These are phyloP conservation scores for Lasioglossum villosulum DNA, from an alignment of 2,888 invertebrate species.

Conservation along the genomic window DNA sequence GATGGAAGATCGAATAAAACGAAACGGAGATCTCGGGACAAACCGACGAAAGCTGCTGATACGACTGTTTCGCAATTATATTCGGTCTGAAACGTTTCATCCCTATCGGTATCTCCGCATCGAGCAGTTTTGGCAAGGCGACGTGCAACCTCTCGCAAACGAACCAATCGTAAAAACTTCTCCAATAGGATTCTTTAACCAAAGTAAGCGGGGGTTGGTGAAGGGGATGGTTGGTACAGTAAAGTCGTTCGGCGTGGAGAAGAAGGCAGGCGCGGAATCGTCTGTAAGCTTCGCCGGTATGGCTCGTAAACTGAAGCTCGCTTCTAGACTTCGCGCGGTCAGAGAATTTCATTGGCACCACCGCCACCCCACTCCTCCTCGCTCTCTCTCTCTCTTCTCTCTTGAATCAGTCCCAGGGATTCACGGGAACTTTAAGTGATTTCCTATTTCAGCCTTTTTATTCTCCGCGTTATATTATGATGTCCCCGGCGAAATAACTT, in stretches of 20 bases:
- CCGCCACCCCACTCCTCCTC: neutral
- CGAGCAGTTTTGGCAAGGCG: constrained; percentile 34
- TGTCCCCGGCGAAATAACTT: constrained; percentile 39
- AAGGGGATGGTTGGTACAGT: constrained; percentile 39
- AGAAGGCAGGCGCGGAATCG: constrained; percentile 61
- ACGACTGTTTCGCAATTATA: neutral
- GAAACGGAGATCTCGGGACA: neutral
- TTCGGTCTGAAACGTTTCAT: neutral
- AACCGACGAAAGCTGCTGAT: neutral
- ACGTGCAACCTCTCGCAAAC: constrained; percentile 63
- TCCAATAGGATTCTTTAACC: constrained; percentile 72
- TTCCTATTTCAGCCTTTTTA: constrained; percentile 45
- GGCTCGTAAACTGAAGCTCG: constrained; percentile 67
- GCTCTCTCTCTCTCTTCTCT: constrained; percentile 10
- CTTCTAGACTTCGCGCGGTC: constrained; percentile 49
- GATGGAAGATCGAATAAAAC: neutral
- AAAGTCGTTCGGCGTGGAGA: constrained; percentile 49
- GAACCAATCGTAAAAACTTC: constrained; percentile 75
- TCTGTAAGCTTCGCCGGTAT: constrained; percentile 67
- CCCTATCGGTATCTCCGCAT: constrained; percentile 19
- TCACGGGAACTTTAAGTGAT: constrained; percentile 66
- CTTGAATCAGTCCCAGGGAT: constrained; percentile 35
- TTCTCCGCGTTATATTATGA: constrained; percentile 31
- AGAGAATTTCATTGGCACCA: constrained; percentile 70
- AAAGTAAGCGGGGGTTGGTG: constrained; percentile 53